Conservation (phyloP, 2,888 invertebrate species). For the Lochmaea crataegi region DNA sequence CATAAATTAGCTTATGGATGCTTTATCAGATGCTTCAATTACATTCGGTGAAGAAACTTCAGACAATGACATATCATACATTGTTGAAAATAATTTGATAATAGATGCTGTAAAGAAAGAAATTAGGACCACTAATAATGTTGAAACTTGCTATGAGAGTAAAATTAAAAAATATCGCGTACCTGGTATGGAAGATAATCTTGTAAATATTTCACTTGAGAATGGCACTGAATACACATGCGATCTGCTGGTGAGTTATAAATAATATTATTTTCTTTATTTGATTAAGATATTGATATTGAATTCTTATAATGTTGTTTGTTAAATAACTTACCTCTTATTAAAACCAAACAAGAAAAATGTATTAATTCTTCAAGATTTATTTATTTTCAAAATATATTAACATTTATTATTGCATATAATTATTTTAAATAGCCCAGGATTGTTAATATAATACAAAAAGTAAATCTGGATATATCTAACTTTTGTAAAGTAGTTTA, state of each 20-base stretch:
- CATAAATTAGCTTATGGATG: slow-evolving; percentile 86
- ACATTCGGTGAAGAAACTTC: slow-evolving; percentile 83
- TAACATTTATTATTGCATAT: no score
- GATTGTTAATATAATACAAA: background rate
- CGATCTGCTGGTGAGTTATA: slow-evolving; percentile 75
- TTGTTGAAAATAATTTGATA: slow-evolving; percentile 94
- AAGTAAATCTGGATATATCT: background rate
- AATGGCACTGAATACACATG: slow-evolving; percentile 75
- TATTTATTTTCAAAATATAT: no score
- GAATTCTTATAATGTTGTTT: no score
- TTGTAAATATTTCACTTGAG: slow-evolving; percentile 69
- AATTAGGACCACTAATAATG: slow-evolving; percentile 67
- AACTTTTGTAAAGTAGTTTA: no score
- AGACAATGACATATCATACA: slow-evolving; percentile 84
- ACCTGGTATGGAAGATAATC: slow-evolving; percentile 62
- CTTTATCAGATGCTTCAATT: slow-evolving; percentile 88
- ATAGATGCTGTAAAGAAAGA: slow-evolving; percentile 78
- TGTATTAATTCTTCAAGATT: no score
- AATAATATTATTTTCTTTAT: background rate
- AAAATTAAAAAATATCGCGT: slow-evolving; percentile 76
- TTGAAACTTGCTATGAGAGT: slow-evolving; percentile 76
- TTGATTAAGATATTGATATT: background rate
- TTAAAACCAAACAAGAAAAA: no score
- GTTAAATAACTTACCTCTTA: no score
- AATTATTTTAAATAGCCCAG: background rate